Percentiles rank a stretch among this genome's conserved stretches.
These are phyloP conservation scores for Saccopteryx leptura DNA, from an alignment of 2,113 vertebrate genomes.

Conservation along the genomic window DNA sequence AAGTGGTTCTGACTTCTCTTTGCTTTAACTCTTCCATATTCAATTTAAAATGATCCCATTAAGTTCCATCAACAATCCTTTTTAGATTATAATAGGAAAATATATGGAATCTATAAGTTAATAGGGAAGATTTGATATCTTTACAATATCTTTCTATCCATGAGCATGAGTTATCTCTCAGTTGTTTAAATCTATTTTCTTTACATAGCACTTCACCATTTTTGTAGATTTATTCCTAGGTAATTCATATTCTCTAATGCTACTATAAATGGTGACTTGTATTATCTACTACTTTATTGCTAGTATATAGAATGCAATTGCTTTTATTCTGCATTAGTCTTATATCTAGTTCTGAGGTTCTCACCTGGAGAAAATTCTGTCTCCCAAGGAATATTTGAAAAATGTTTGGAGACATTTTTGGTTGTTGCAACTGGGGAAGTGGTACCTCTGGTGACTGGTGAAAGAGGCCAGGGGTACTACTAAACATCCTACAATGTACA, in stretches of 20 bases:
- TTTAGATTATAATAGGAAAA: background rate
- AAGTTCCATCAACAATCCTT: background rate
- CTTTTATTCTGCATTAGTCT: background rate
- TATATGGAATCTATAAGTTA: background rate
- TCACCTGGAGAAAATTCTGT: background rate
- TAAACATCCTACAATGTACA: background rate
- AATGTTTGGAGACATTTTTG: background rate
- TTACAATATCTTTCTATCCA: background rate
- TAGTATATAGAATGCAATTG: background rate
- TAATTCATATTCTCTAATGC: background rate
- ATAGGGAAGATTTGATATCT: background rate
- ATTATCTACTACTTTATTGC: background rate
- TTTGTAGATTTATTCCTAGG: background rate
- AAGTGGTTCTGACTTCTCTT: background rate
- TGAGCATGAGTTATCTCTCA: background rate
- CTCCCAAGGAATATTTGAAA: accelerated
- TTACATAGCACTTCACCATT: background rate
- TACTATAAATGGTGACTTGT: background rate
- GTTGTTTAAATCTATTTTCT: slow-evolving; percentile 39
- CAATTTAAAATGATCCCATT: background rate
- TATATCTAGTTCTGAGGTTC: background rate
- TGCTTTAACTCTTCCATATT: background rate
- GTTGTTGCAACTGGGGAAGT: background rate
- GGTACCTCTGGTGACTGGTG: background rate
- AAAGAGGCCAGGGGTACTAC: background rate